Percentiles rank a stretch among this genome's conserved stretches.
phyloP scores from a whole-genome alignment of 2,888 invertebrate genomes.

The Hypselothyrea guttata region DNA sequence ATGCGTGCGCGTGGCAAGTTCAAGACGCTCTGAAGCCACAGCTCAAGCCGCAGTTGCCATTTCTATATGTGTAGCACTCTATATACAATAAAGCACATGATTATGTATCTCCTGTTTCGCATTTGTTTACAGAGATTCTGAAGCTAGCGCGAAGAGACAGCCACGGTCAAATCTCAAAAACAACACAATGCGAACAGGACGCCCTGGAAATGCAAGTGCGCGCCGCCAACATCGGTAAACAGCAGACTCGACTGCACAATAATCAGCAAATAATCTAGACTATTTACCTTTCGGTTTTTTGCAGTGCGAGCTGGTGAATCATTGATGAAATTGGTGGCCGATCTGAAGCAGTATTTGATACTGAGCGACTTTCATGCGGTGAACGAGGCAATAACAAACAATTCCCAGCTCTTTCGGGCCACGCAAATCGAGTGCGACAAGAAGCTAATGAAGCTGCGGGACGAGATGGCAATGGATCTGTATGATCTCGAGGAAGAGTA shows the following conservation, averaged over 20 bases:
- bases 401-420: constrained; percentile 93
- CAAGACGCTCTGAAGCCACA: too few species aligned
- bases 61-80: too few species aligned
- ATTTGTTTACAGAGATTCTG: constrained; percentile 89
- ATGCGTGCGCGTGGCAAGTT: neutral
- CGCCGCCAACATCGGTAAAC: constrained; percentile 93
- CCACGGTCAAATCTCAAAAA: constrained; percentile 93
- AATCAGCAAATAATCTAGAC: neutral
- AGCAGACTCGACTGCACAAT: neutral
- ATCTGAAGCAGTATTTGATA: constrained; percentile 98
- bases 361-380: constrained; percentile 99
- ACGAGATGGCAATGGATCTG: constrained; percentile 96
- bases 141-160: constrained; percentile 94
- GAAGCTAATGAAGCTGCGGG: constrained; percentile 94
- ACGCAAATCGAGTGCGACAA: constrained; percentile 97
- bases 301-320: constrained; percentile 97
- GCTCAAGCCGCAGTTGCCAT: too few species aligned
- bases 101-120: neutral
- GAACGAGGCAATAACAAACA: constrained; percentile 97
- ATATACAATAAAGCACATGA: too few species aligned
- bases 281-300: constrained; percentile 40
- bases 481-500: constrained; percentile 83
- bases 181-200: constrained; percentile 97
- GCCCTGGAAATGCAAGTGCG: constrained; percentile 98
- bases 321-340: constrained; percentile 97